Conservation (phyloP, 2,113 vertebrate genomes). For the Ailuropoda melanoleuca region DNA sequence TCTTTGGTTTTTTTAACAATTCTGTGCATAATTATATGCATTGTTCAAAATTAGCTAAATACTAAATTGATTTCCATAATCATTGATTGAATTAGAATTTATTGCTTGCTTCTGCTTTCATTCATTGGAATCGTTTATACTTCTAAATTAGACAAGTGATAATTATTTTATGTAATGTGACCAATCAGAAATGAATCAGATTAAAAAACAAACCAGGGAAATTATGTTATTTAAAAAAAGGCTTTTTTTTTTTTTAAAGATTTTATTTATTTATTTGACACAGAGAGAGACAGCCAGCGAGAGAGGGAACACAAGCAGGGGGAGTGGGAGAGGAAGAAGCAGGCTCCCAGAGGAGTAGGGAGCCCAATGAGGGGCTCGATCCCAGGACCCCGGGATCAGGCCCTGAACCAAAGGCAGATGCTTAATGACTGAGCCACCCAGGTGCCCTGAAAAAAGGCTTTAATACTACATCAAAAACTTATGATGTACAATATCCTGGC, state of each 20-base stretch:
- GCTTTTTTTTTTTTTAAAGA: no score
- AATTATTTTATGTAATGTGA: background rate
- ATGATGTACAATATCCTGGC: background rate
- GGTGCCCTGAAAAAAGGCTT: background rate
- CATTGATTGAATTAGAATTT: background rate
- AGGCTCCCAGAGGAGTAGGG: no score
- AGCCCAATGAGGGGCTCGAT: no score
- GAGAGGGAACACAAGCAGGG: no score
- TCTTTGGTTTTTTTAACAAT: background rate
- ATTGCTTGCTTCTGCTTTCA: constrained; percentile 13
- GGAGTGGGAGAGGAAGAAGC: no score
- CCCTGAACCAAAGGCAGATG: no score
- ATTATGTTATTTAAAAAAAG: background rate
- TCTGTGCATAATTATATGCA: background rate
- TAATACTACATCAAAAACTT: background rate
- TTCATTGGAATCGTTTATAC: background rate
- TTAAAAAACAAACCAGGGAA: background rate
- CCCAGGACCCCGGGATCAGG: no score
- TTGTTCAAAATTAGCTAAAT: constrained; percentile 18
- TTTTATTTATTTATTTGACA: no score
- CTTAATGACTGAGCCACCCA: no score
- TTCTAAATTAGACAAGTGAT: constrained; percentile 13
- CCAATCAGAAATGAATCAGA: background rate
- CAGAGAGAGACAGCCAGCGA: no score
- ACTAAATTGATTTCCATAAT: background rate